A percentile compares a stretch with the other conserved stretches of the same genome.
Conservation (phyloP, 92 coral and sea anemone species). For the Epizoanthus illoricatus region DNA sequence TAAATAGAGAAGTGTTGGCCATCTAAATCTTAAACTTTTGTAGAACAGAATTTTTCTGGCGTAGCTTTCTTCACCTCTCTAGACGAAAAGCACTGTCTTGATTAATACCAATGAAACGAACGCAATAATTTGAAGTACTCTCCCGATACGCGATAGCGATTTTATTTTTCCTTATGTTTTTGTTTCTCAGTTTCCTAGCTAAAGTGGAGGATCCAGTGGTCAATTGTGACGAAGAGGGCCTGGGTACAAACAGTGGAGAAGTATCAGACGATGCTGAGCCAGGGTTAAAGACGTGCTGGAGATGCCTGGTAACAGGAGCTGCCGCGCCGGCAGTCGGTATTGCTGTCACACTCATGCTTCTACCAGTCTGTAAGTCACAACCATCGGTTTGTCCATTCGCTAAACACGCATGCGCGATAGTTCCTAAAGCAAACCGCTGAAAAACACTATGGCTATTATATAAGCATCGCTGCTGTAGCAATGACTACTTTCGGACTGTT, state of each 20-base stretch:
- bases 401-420: too few relatives aligned
- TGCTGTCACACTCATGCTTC: background rate
- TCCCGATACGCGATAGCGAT: too few relatives aligned
- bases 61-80: too few relatives aligned
- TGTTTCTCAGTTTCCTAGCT: background rate
- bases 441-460: too few relatives aligned
- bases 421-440: too few relatives aligned
- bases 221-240: background rate
- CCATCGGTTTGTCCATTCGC: too few relatives aligned
- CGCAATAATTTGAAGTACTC: too few relatives aligned
- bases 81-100: too few relatives aligned
- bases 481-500: too few relatives aligned
- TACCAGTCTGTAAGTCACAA: conserved; percentile 1
- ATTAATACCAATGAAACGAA: too few relatives aligned
- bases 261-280: background rate
- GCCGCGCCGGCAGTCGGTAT: background rate
- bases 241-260: background rate
- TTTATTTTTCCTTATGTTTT: background rate
- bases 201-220: background rate
- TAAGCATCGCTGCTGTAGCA: too few relatives aligned
- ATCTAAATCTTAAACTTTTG: background rate
- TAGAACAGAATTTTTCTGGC: background rate
- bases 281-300: background rate
- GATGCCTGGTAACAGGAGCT: background rate
- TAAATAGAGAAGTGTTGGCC: background rate